These are phyloP conservation scores for Resseliella maxima DNA, from an alignment of 2,888 invertebrate species.

Conservation along the genomic window DNA sequence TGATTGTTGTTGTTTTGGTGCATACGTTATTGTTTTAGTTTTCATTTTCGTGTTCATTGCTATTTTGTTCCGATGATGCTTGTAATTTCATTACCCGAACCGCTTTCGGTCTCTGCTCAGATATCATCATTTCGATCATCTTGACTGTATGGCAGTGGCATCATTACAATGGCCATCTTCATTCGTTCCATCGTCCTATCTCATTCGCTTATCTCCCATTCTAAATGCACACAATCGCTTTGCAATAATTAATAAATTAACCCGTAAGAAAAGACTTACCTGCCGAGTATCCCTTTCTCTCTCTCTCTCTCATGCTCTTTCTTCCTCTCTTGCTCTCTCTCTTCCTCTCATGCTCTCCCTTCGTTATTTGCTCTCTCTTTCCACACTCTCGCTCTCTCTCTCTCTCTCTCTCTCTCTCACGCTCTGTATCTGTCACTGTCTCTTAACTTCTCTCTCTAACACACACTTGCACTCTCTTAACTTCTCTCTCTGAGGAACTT, in stretches of 20 bases:
- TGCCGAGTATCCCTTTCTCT: background rate
- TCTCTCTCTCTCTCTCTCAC: too few species aligned
- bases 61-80: background rate
- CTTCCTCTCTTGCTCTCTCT: too few species aligned
- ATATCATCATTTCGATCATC: conserved; percentile 50
- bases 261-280: conserved; percentile 1
- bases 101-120: background rate
- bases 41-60: background rate
- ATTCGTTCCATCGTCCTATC: background rate
- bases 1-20: too few species aligned
- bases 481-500: too few species aligned
- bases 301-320: too few species aligned
- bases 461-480: too few species aligned
- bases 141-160: background rate
- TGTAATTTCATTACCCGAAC: conserved; percentile 36
- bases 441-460: too few species aligned
- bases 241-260: conserved; percentile 51
- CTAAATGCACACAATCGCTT: background rate
- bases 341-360: too few species aligned
- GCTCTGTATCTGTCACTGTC: too few species aligned
- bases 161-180: conserved; percentile 31
- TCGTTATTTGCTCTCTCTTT: too few species aligned
- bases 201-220: background rate
- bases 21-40: background rate
- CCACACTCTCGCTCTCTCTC: too few species aligned